Evolutionary conservation across 2,113 vertebrate species (phyloP).

Genomic region (Pelecanus crispus): DNA sequence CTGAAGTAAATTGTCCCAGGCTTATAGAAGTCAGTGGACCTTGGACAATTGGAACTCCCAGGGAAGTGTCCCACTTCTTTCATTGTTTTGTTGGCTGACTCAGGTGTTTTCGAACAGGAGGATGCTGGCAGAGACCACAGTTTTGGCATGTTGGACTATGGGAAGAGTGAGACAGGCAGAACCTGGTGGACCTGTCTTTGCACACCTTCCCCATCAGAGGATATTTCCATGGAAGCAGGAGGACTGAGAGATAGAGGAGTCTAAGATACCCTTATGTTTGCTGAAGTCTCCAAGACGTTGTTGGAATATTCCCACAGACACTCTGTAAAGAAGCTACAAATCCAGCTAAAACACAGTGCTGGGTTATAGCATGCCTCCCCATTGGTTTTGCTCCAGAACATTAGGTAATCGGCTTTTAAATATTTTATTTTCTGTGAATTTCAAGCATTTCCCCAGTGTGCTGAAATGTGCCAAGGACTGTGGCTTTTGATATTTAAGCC

Average conservation of each 20-base stretch:
- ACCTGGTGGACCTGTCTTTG: not conserved
- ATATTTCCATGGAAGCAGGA: not conserved
- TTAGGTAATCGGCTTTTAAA: constrained; percentile 39
- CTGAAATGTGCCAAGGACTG: constrained; percentile 20
- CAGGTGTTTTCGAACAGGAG: not conserved
- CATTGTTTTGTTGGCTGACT: not conserved
- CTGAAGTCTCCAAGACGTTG: not conserved
- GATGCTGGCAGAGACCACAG: not conserved
- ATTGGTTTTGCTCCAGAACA: not conserved
- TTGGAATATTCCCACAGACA: not conserved
- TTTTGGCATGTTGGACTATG: not conserved
- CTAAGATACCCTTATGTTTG: not conserved
- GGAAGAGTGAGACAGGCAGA: not conserved
- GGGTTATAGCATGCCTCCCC: not conserved
- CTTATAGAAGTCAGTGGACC: not conserved
- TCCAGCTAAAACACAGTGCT: not conserved
- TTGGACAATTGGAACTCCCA: not conserved
- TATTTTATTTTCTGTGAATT: constrained; percentile 56
- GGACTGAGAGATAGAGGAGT: not conserved
- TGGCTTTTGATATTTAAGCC: constrained; percentile 29
- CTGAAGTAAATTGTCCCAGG: not conserved
- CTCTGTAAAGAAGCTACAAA: not conserved
- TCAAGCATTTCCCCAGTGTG: not conserved
- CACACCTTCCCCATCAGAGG: not conserved
- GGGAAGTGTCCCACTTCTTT: not conserved